Evolutionary conservation across 2,113 vertebrate genomes (phyloP).

Genomic region (Bombycilla garrulus): DNA sequence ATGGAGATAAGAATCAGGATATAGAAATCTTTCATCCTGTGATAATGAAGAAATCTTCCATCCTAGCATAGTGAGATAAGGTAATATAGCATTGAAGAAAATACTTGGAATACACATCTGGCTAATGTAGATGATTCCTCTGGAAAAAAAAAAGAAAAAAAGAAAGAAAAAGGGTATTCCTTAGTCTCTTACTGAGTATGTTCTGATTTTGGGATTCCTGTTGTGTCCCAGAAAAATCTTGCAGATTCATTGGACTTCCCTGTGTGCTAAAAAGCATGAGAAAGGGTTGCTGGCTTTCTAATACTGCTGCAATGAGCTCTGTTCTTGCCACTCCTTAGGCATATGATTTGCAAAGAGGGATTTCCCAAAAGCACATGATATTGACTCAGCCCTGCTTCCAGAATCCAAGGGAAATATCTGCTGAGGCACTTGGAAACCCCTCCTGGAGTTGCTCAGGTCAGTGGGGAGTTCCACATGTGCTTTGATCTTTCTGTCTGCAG

Average conservation of each 20-base stretch:
- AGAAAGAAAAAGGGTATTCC: not conserved
- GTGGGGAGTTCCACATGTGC: not conserved
- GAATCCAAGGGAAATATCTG: not conserved
- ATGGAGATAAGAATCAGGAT: not conserved
- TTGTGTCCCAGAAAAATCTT: not conserved
- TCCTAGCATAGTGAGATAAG: not conserved
- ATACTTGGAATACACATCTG: not conserved
- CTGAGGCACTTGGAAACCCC: not conserved
- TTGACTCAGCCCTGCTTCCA: not conserved
- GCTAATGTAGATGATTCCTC: not conserved
- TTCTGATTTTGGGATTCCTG: not conserved
- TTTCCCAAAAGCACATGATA: conserved; percentile 15
- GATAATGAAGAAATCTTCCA: not conserved
- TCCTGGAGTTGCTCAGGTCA: not conserved
- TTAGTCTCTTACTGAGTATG: not conserved
- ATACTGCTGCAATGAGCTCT: not conserved
- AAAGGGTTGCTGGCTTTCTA: not conserved
- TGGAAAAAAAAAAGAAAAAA: not conserved
- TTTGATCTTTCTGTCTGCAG: conserved; percentile 32
- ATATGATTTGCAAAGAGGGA: not conserved
- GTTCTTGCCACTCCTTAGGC: not conserved
- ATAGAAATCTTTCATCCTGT: not conserved
- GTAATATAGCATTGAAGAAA: not conserved
- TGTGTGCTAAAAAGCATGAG: not conserved
- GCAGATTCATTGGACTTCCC: not conserved